A percentile compares a stretch with the other conserved stretches of the same genome.
These are phyloP conservation scores for Bryconaethiops microstoma DNA, from an alignment of 2,797 vertebrate genomes.

Conservation along the genomic window DNA sequence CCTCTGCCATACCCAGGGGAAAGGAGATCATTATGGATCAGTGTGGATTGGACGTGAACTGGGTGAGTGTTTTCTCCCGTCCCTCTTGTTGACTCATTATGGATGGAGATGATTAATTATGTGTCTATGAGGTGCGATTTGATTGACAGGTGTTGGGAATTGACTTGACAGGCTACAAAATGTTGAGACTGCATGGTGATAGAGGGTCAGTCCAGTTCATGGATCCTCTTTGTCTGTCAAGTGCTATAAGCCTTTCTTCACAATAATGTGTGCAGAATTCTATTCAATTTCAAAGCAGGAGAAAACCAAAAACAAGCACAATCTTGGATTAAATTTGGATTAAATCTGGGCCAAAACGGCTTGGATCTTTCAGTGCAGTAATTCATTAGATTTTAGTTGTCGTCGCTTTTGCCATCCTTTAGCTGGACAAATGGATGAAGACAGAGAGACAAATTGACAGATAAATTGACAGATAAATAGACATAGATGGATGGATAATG, in stretches of 20 bases:
- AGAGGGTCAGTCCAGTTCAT: constrained; percentile 13
- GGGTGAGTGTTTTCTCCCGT: not conserved
- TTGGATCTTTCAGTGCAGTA: no score
- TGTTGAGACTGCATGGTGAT: constrained; percentile 17
- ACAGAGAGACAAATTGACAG: not conserved
- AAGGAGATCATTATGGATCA: constrained; percentile 21
- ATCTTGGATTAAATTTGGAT: no score
- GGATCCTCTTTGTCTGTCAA: not conserved
- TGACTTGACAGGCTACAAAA: constrained; percentile 46
- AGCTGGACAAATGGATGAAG: not conserved
- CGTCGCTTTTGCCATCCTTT: no score
- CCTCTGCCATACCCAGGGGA: constrained; percentile 18
- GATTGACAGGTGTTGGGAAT: constrained; percentile 46
- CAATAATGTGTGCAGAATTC: constrained; percentile 7
- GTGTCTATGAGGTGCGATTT: constrained; percentile 42
- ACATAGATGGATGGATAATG: not conserved
- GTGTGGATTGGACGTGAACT: constrained; percentile 35
- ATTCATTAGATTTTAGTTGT: not conserved
- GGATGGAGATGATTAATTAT: constrained; percentile 53
- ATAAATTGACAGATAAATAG: not conserved
- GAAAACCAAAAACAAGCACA: not conserved
- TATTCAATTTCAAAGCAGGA: not conserved
- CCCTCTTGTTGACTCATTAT: constrained; percentile 26
- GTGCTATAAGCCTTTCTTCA: not conserved
- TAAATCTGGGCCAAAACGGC: no score